These are phyloP conservation scores for Hyla sarda DNA, from an alignment of 2,113 vertebrate genomes.

Conservation along the genomic window DNA sequence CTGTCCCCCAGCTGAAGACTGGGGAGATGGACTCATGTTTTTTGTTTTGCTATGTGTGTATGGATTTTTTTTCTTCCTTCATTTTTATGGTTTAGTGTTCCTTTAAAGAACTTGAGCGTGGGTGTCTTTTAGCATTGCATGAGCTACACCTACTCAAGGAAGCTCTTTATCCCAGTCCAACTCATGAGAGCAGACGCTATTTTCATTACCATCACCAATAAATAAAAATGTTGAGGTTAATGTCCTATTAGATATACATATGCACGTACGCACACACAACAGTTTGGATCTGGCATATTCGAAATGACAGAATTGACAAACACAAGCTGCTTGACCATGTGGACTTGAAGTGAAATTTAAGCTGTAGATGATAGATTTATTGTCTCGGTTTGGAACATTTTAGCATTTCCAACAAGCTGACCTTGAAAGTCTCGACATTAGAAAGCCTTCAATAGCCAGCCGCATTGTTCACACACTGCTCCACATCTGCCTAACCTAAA, in stretches of 20 bases:
- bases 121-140: background rate
- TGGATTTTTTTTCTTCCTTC: background rate
- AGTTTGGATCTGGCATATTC: background rate
- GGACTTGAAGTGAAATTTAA: background rate
- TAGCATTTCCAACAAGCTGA: background rate
- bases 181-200: background rate
- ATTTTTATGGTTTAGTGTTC: background rate
- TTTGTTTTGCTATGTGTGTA: too few species aligned
- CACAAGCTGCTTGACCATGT: conserved; percentile 30
- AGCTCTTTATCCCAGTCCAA: background rate
- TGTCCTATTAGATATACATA: background rate
- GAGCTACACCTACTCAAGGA: background rate
- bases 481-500: too few species aligned
- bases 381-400: background rate
- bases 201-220: background rate
- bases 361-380: conserved; percentile 4
- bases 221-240: background rate
- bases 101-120: background rate
- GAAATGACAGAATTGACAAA: conserved; percentile 17
- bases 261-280: background rate
- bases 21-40: too few species aligned
- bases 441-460: background rate
- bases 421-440: background rate
- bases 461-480: background rate
- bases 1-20: too few species aligned